A percentile compares a stretch with the other conserved stretches of the same genome.
Conservation (phyloP, 2,797 vertebrate genomes). For the Loris lydekkerianus region DNA sequence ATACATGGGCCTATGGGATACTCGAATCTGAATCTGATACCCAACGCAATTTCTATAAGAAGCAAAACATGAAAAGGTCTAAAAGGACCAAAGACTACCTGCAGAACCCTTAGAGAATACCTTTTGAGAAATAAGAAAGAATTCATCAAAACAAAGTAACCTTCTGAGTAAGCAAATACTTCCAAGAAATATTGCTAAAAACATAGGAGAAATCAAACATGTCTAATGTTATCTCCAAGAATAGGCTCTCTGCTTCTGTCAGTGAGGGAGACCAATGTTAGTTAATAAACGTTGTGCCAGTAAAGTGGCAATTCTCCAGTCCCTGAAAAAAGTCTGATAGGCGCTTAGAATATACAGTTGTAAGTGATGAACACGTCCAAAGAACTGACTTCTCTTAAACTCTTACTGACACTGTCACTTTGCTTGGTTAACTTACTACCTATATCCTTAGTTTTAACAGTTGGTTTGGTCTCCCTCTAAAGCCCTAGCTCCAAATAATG, state of each 20-base stretch:
- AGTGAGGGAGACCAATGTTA: not conserved
- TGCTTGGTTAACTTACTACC: not conserved
- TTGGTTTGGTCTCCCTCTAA: not conserved
- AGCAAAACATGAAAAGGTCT: not conserved
- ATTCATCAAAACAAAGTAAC: slow-evolving; percentile 35
- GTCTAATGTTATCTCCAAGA: not conserved
- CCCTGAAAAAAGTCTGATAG: not conserved
- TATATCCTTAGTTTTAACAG: not conserved
- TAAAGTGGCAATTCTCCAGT: not conserved
- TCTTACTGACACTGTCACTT: not conserved
- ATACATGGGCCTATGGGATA: not conserved
- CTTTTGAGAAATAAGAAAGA: not conserved
- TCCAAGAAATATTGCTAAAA: not conserved
- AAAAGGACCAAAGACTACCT: not conserved
- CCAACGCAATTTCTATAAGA: not conserved
- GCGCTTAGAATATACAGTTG: not conserved
- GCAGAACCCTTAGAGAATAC: not conserved
- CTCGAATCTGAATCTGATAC: not conserved
- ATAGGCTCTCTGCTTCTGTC: not conserved
- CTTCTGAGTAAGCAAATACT: not conserved
- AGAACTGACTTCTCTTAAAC: not conserved
- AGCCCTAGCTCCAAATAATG: not conserved
- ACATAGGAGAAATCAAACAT: not conserved
- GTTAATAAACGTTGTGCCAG: not conserved
- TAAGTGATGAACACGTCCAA: not conserved